Evolutionary conservation across 1,140 invertebrate species (phyloP).

Genomic region (Phthorimaea operculella): DNA sequence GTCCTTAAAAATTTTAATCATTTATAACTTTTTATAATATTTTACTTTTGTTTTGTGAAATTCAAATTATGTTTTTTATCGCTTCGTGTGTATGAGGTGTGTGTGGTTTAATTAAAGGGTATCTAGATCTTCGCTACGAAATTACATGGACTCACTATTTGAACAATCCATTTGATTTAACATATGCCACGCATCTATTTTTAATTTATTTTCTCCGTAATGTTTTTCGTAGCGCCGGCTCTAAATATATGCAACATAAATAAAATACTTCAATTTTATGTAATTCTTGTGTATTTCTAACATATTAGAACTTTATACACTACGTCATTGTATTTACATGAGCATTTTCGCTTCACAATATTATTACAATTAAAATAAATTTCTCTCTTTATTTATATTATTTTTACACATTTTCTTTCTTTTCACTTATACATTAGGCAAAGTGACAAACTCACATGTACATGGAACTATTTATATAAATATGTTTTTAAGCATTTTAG

Average conservation of each 20-base stretch:
- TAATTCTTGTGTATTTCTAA: slow-evolving; percentile 56
- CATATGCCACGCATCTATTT: too few relatives aligned
- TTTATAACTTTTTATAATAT: too few relatives aligned
- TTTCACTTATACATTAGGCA: slow-evolving; percentile 40
- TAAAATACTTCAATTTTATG: slow-evolving; percentile 19
- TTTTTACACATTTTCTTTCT: slow-evolving; percentile 42
- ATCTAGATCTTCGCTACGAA: too few relatives aligned
- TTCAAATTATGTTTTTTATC: too few relatives aligned
- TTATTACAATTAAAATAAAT: slow-evolving; percentile 57
- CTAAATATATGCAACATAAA: not conserved
- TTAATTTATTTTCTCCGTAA: too few relatives aligned
- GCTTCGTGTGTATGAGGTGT: too few relatives aligned
- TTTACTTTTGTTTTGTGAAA: too few relatives aligned
- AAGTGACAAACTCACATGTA: slow-evolving; percentile 40
- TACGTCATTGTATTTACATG: slow-evolving; percentile 58
- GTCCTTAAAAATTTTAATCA: too few relatives aligned
- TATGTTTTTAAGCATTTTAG: slow-evolving; percentile 1
- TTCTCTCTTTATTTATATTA: slow-evolving; percentile 55
- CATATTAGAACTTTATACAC: slow-evolving; percentile 55
- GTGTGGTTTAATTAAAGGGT: too few relatives aligned
- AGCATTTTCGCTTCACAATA: slow-evolving; percentile 56
- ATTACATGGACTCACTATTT: too few relatives aligned
- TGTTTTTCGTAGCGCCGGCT: too few relatives aligned
- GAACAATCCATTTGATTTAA: too few relatives aligned
- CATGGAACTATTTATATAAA: not conserved